A percentile compares a stretch with the other conserved stretches of the same genome.
Evolutionary conservation across 2,888 invertebrate species (phyloP).

Genomic region (Volucella inanis): DNA sequence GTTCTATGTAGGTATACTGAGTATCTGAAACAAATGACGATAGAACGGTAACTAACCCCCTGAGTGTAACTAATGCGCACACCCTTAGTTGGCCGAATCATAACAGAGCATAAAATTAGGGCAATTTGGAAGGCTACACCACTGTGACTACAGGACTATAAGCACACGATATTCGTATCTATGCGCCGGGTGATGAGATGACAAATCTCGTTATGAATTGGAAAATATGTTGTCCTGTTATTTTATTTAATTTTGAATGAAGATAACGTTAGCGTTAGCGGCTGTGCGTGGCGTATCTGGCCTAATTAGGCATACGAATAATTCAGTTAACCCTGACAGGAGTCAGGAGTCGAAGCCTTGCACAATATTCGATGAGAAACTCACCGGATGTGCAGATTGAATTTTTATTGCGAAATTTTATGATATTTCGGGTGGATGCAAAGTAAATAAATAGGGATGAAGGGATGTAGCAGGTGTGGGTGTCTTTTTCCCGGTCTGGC

Average conservation of each 20-base stretch:
- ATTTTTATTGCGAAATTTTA: conserved; percentile 32
- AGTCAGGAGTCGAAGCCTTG: conserved; percentile 39
- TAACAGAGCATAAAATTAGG: conserved; percentile 80
- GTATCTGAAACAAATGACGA: conserved; percentile 65
- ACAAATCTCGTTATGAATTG: conserved; percentile 75
- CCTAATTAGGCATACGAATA: conserved; percentile 57
- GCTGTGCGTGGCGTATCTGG: conserved; percentile 34
- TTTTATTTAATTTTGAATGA: conserved; percentile 64
- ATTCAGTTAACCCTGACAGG: conserved; percentile 22
- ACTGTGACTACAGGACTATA: background rate
- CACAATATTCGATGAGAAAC: conserved; percentile 60
- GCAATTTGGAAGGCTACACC: conserved; percentile 54
- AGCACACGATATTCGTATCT: too few species aligned
- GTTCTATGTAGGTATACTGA: conserved; percentile 10
- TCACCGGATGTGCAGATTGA: conserved; percentile 48
- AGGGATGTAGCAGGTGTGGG: too few species aligned
- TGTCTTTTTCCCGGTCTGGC: too few species aligned
- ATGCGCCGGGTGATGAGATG: conserved; percentile 48
- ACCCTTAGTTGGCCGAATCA: conserved; percentile 57
- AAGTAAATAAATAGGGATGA: conserved; percentile 12
- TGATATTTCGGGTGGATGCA: conserved; percentile 3
- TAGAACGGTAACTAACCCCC: conserved; percentile 66
- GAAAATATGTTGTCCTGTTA: conserved; percentile 73
- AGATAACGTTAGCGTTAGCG: conserved; percentile 9
- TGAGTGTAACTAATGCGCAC: conserved; percentile 70